Evolutionary conservation across 1,140 invertebrate genomes (phyloP).

Genomic region (Colletes gigas): DNA sequence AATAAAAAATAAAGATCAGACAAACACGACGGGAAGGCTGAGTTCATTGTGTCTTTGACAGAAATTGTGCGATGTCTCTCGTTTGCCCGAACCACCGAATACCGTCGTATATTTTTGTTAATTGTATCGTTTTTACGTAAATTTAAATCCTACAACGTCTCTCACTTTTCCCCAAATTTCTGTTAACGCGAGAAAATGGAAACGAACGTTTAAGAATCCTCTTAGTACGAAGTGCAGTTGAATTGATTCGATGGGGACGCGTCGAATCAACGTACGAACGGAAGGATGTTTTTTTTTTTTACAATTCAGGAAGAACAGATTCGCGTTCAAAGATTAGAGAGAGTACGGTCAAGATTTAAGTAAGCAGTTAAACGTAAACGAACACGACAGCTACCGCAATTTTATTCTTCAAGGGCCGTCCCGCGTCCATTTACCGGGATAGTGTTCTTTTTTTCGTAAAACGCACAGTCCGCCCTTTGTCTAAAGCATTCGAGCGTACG

Average conservation of each 20-base stretch:
- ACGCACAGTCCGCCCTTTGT: conserved; percentile 46
- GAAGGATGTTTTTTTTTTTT: no score
- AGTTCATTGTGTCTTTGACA: background rate
- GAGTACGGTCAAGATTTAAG: conserved; percentile 8
- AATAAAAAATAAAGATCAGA: conserved; percentile 17
- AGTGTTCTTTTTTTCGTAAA: conserved; percentile 3
- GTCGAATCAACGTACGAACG: no score
- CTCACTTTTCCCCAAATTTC: no score
- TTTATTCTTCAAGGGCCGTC: conserved; percentile 16
- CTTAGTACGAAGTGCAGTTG: no score
- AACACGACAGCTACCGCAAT: conserved; percentile 45
- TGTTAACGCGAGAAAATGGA: no score
- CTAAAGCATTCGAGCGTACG: conserved; percentile 50
- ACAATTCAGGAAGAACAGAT: background rate
- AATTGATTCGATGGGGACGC: no score
- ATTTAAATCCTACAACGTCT: no score
- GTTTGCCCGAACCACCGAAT: background rate
- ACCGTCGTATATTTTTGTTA: background rate
- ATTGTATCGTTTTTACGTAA: background rate
- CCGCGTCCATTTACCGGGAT: conserved; percentile 29
- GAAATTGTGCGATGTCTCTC: no score
- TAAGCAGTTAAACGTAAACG: conserved; percentile 39
- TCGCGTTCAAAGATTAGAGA: background rate
- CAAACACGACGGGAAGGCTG: background rate
- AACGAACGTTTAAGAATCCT: no score